phyloP scores from a whole-genome alignment of 1,140 invertebrate genomes.

The Himalopsyche phryganea region DNA sequence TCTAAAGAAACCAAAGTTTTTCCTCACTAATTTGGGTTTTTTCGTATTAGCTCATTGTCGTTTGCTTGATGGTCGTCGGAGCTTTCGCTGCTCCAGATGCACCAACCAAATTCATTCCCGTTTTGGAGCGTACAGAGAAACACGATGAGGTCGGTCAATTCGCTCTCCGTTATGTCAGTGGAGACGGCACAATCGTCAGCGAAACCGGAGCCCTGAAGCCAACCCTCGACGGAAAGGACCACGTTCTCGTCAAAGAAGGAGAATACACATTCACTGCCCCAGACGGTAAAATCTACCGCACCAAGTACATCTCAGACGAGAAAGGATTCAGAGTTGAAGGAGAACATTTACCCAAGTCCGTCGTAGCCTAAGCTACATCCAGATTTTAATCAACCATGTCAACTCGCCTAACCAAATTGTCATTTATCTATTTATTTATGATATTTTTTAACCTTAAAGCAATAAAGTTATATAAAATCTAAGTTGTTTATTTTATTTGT shows the following conservation, averaged over 20 bases:
- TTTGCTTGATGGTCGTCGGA: background rate
- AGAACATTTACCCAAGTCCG: slow-evolving; percentile 42
- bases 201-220: slow-evolving; percentile 42
- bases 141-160: slow-evolving; percentile 46
- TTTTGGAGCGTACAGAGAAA: slow-evolving; percentile 37
- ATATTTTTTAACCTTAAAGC: too few species aligned
- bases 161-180: slow-evolving; percentile 42
- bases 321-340: slow-evolving; percentile 41
- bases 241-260: slow-evolving; percentile 40
- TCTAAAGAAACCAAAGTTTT: too few species aligned
- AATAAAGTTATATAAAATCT: too few species aligned
- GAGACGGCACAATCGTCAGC: slow-evolving; percentile 40
- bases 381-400: too few species aligned
- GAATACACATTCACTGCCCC: slow-evolving; percentile 39
- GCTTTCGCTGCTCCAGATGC: slow-evolving; percentile 4
- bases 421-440: too few species aligned
- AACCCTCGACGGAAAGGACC: slow-evolving; percentile 35
- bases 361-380: slow-evolving; percentile 16
- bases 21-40: too few species aligned
- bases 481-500: too few species aligned
- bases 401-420: too few species aligned
- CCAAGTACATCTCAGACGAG: slow-evolving; percentile 42
- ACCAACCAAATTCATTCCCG: slow-evolving; percentile 24
- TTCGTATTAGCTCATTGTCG: too few species aligned
- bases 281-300: slow-evolving; percentile 41